Evolutionary conservation across 2,113 vertebrate species (phyloP).

Genomic region (Notothenia coriiceps): DNA sequence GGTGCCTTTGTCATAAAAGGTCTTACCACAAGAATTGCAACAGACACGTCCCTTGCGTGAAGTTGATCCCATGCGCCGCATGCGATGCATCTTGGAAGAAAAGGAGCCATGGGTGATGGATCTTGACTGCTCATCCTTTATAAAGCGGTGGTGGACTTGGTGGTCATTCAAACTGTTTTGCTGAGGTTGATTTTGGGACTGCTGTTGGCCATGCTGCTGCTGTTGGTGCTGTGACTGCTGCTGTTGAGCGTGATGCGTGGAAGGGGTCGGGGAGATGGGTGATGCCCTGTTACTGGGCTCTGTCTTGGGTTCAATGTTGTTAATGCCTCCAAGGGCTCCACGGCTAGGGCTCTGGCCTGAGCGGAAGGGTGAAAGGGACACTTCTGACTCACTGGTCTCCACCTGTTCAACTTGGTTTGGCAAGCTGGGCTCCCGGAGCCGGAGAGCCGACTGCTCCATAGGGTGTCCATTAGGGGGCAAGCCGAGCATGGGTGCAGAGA

Average conservation of each 20-base stretch:
- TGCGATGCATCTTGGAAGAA: constrained; percentile 96
- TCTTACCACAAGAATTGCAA: constrained; percentile 98
- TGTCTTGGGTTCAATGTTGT: constrained; percentile 94
- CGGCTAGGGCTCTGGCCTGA: constrained; percentile 92
- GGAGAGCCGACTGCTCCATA: constrained; percentile 92
- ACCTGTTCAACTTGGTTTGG: constrained; percentile 93
- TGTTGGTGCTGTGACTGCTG: constrained; percentile 85
- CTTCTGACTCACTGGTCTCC: constrained; percentile 97
- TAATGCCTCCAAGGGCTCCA: constrained; percentile 90
- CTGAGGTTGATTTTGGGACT: constrained; percentile 78
- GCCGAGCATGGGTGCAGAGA: constrained; percentile 95
- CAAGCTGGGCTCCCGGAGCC: constrained; percentile 92
- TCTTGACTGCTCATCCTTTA: constrained; percentile 93
- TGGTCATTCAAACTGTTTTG: constrained; percentile 89
- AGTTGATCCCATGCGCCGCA: constrained; percentile 96
- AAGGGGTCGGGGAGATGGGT: constrained; percentile 83
- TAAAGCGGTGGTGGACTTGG: constrained; percentile 86
- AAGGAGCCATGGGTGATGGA: constrained; percentile 84
- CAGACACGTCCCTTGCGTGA: constrained; percentile 98
- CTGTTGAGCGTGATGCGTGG: constrained; percentile 80
- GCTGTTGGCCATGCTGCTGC: constrained; percentile 83
- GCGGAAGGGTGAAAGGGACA: constrained; percentile 93
- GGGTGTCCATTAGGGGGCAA: constrained; percentile 95
- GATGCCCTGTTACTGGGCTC: constrained; percentile 92
- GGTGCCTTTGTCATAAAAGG: constrained; percentile 99